Percentiles rank a stretch among this genome's conserved stretches.
Conservation (phyloP, 2,888 invertebrate species). For the Nemurella pictetii region DNA sequence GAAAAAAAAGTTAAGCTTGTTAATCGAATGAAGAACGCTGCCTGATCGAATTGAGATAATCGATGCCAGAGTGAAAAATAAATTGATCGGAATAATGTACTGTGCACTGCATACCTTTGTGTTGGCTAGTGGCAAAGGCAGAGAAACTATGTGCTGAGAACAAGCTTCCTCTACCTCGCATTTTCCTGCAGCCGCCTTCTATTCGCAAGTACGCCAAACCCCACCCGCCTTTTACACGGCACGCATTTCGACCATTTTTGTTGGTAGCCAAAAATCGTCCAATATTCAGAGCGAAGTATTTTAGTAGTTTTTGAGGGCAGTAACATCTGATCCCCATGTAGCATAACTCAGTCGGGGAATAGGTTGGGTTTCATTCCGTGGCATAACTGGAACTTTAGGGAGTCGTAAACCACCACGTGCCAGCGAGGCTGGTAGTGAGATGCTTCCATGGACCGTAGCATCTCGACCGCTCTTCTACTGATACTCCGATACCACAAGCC, state of each 20-base stretch:
- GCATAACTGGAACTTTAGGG: conserved; percentile 22
- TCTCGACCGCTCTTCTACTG: not conserved
- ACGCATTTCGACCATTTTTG: not conserved
- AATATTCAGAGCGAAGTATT: conserved; percentile 23
- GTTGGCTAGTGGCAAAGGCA: not conserved
- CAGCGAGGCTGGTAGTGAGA: not conserved
- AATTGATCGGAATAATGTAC: not conserved
- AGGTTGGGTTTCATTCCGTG: conserved; percentile 27
- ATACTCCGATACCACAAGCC: not conserved
- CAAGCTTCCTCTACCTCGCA: not conserved
- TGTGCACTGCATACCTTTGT: not conserved
- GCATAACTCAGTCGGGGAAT: conserved; percentile 4
- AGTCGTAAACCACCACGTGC: conserved; percentile 31
- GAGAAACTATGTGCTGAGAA: not conserved
- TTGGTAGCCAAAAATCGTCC: conserved; percentile 17
- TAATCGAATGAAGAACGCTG: not conserved
- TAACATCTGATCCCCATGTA: conserved; percentile 26
- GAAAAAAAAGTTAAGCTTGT: not conserved
- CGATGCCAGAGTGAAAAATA: not conserved
- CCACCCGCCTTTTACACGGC: not conserved
- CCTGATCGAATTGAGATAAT: not conserved
- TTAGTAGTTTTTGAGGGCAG: conserved; percentile 18
- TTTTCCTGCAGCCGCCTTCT: not conserved
- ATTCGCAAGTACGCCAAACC: not conserved
- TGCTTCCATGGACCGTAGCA: not conserved